Base-by-base conservation (phyloP, 1,140 invertebrate species). In the Diplogasteroides magnus region DNA sequence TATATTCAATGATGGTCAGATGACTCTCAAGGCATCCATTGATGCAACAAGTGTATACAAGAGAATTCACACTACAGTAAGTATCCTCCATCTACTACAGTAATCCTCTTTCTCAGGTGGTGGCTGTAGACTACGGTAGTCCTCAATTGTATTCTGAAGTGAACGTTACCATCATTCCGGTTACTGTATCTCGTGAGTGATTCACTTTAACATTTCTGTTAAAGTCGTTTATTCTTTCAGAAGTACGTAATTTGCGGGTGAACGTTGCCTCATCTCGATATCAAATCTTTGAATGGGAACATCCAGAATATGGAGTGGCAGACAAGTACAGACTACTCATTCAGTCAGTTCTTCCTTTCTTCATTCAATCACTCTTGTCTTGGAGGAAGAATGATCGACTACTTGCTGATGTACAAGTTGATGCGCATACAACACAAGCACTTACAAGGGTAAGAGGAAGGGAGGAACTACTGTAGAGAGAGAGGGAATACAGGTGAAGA, bases 271-370 rank as follows among this genome's bases (percentile, higher is more conserved):
- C 69, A 27, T 29, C 59, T 15, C 57, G 68, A 19, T 74, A 74
- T 61, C 73, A 74, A 28, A 73, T 74, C 29, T 74, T 72, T 63
- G 73, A 74, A 31, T 74, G 73, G 73, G 73, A 74, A 57, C 31
- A 32, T 26, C 73, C 73, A 2, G 29, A 68, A 28, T 72, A 73
- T 31, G 73, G 73, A 3, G 48, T 37, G n/a, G 69, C 65, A 26
- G 67, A 74, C 48, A 67, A 62, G 13, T 71, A 66, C 55, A 58
- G 73, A 31, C 27, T 74, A 31, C 31, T 58, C 2, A 64, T 74
- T 26, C n/a, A n/a, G n/a, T n/a, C n/a, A n/a, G n/a, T n/a, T n/a
- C n/a, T n/a, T n/a, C n/a, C n/a, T n/a, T n/a, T n/a, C n/a, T n/a
- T n/a, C n/a, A n/a, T n/a, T n/a, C n/a, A n/a, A n/a, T n/a, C n/a